Conservation (phyloP, 2,888 invertebrate species). For the Idaea aversata region DNA sequence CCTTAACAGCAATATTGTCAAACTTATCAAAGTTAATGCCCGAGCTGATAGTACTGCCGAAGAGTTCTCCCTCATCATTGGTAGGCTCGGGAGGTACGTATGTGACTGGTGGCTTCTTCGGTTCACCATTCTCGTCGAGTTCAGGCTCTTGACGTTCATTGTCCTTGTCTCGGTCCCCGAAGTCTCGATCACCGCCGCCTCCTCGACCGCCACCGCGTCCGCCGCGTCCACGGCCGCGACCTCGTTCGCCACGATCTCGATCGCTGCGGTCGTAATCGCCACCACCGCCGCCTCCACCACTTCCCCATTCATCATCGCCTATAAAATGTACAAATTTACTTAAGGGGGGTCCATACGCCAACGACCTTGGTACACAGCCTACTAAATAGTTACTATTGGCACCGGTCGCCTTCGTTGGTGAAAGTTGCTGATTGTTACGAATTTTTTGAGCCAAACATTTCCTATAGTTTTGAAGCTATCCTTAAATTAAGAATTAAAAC, state of each 20-base stretch:
- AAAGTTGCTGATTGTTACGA: no score
- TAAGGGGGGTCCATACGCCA: no score
- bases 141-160: constrained; percentile 36
- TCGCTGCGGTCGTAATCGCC: constrained; percentile 40
- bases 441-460: no score
- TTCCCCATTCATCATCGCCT: neutral
- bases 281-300: constrained; percentile 14
- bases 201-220: constrained; percentile 42
- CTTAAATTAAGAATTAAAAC: no score
- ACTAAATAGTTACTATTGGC: no score
- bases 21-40: constrained; percentile 97
- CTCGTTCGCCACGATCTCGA: constrained; percentile 46
- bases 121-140: constrained; percentile 54
- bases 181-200: constrained; percentile 38
- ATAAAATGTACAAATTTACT: neutral
- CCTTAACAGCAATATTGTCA: constrained; percentile 92
- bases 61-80: constrained; percentile 85
- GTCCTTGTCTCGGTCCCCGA: constrained; percentile 32
- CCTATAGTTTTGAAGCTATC: no score
- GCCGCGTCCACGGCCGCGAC: constrained; percentile 42
- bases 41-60: constrained; percentile 83
- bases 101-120: constrained; percentile 74
- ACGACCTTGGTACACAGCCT: no score
- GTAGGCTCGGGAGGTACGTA: constrained; percentile 87
- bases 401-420: no score